Conservation (phyloP, 1,140 invertebrate genomes). For the Helicorthomorpha holstii region DNA sequence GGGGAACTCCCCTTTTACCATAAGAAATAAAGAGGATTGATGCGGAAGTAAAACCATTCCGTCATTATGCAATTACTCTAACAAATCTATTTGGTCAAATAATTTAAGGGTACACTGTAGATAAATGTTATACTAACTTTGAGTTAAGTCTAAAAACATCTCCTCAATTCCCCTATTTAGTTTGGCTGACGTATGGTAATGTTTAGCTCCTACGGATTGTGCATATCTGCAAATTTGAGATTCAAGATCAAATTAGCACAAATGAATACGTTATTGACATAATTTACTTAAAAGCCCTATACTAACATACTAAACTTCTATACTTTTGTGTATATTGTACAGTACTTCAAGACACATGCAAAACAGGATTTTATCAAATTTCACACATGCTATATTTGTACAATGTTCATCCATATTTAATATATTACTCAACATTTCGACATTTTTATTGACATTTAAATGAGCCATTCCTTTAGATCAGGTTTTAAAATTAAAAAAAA, state of each 20-base stretch:
- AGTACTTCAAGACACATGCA: too few relatives aligned
- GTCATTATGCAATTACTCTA: too few relatives aligned
- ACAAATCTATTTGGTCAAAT: too few relatives aligned
- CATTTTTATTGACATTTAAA: too few relatives aligned
- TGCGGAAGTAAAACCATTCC: conserved; percentile 2
- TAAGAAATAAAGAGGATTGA: too few relatives aligned
- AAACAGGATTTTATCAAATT: too few relatives aligned
- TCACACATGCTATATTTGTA: too few relatives aligned
- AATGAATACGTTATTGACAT: neutral
- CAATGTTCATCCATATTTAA: too few relatives aligned
- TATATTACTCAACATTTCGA: too few relatives aligned
- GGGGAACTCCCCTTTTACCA: too few relatives aligned
- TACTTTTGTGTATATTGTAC: neutral
- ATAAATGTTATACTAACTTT: conserved; percentile 24
- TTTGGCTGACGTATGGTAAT: conserved; percentile 92
- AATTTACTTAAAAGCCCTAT: neutral
- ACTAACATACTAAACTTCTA: neutral
- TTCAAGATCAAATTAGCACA: neutral
- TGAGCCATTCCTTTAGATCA: too few relatives aligned
- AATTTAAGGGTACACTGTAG: neutral
- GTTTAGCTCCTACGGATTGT: conserved; percentile 75
- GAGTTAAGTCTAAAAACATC: conserved; percentile 71
- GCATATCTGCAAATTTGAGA: conserved; percentile 50
- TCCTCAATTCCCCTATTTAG: conserved; percentile 82
- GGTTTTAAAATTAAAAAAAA: too few relatives aligned